phyloP scores from a whole-genome alignment of 2,113 vertebrate species.

The Caracal caracal region DNA sequence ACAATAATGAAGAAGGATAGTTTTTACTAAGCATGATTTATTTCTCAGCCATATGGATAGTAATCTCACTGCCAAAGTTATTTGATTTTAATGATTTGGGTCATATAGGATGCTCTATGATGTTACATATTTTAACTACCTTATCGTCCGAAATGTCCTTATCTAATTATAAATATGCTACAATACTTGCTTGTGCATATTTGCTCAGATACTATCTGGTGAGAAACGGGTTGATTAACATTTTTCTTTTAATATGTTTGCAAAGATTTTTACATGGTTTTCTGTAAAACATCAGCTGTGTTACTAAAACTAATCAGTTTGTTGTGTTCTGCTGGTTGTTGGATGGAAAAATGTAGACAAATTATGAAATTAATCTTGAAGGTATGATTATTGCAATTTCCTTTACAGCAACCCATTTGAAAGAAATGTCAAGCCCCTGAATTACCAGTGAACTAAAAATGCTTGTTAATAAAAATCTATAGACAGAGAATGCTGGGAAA shows the following conservation, averaged over 20 bases:
- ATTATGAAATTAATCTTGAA: conserved; percentile 59
- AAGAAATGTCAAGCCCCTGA: conserved; percentile 21
- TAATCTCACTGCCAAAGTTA: conserved; percentile 5
- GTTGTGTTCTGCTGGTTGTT: neutral
- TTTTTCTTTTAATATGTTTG: conserved; percentile 82
- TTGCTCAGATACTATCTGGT: conserved; percentile 78
- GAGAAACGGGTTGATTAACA: conserved; percentile 80
- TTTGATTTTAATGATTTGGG: conserved; percentile 56
- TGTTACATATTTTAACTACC: conserved; percentile 78
- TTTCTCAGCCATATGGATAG: conserved; percentile 33
- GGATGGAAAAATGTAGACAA: conserved; percentile 46
- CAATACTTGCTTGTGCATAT: conserved; percentile 64
- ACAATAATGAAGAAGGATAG: neutral
- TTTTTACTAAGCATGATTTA: neutral
- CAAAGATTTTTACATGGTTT: conserved; percentile 80
- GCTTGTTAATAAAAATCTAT: neutral
- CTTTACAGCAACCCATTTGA: conserved; percentile 56
- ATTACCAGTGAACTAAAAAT: conserved; percentile 26
- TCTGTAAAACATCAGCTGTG: conserved; percentile 76
- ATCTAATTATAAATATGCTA: conserved; percentile 83
- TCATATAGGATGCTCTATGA: conserved; percentile 70
- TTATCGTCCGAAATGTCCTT: conserved; percentile 72
- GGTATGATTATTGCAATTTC: conserved; percentile 70
- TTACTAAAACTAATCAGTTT: conserved; percentile 71
- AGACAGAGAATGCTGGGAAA: neutral